Percentiles rank a stretch among this genome's conserved stretches.
Evolutionary conservation across 2,797 vertebrate species (phyloP).

Genomic region (Sphenopsis melanotis): DNA sequence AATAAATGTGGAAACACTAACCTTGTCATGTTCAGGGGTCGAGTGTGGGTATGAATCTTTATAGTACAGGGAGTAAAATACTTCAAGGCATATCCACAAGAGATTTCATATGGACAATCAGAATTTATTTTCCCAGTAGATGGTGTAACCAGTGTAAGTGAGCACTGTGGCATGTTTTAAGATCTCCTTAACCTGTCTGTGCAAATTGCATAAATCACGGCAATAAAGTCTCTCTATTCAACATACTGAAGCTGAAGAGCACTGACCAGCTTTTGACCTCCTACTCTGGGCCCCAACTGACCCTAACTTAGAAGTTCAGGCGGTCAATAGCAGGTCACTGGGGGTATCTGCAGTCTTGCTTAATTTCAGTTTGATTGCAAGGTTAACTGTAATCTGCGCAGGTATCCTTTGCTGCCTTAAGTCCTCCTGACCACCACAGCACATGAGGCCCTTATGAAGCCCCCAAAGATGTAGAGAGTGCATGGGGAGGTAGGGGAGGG

Average conservation of each 20-base stretch:
- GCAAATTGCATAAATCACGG: constrained; percentile 91
- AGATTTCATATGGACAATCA: constrained; percentile 79
- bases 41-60: constrained; percentile 78
- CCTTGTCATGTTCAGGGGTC: constrained; percentile 75
- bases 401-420: constrained; percentile 57
- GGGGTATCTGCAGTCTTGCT: constrained; percentile 70
- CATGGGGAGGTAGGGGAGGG: background rate
- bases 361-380: constrained; percentile 78
- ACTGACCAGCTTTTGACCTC: constrained; percentile 94
- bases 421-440: constrained; percentile 1
- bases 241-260: constrained; percentile 72
- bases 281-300: constrained; percentile 86
- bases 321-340: constrained; percentile 93
- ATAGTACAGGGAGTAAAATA: constrained; percentile 77
- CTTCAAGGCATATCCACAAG: constrained; percentile 81
- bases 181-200: constrained; percentile 83
- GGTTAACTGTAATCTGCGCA: constrained; percentile 71
- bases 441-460: background rate
- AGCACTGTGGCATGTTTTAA: constrained; percentile 78
- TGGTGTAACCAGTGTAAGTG: constrained; percentile 71
- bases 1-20: constrained; percentile 81
- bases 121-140: constrained; percentile 83
- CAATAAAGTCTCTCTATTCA: constrained; percentile 86
- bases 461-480: background rate
- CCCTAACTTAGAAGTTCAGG: constrained; percentile 90